Percentiles rank a stretch among this genome's conserved stretches.
Evolutionary conservation across 2,113 vertebrate genomes (phyloP).

Genomic region (Nansenia antarctica): DNA sequence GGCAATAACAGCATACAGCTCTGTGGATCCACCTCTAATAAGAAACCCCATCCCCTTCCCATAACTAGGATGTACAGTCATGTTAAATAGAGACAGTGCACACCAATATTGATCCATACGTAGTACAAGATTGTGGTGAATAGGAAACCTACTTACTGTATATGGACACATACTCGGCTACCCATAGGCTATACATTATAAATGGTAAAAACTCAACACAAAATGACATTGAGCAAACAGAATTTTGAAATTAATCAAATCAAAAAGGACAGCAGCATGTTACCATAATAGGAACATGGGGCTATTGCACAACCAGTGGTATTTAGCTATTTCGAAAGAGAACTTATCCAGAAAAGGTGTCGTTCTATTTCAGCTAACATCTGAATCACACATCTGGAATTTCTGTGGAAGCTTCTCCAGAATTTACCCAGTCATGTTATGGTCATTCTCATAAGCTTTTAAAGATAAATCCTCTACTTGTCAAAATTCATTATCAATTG

Average conservation of each 20-base stretch:
- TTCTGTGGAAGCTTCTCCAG: background rate
- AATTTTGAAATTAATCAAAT: too few relatives aligned
- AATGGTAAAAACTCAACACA: too few relatives aligned
- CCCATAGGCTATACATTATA: too few relatives aligned
- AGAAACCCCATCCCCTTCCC: slow-evolving; percentile 23
- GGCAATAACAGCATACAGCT: background rate
- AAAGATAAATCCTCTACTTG: background rate
- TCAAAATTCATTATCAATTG: background rate
- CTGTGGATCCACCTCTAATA: slow-evolving; percentile 6
- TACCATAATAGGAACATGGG: too few relatives aligned
- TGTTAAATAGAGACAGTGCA: background rate
- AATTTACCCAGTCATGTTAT: background rate
- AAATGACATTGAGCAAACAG: too few relatives aligned
- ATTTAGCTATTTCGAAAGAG: slow-evolving; percentile 11
- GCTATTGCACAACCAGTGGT: too few relatives aligned
- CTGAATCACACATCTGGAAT: slow-evolving; percentile 41
- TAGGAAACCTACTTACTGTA: background rate
- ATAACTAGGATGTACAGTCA: slow-evolving; percentile 19
- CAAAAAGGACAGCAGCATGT: too few relatives aligned
- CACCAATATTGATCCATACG: background rate
- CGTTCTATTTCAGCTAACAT: slow-evolving; percentile 11
- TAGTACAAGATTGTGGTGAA: background rate
- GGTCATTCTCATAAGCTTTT: background rate
- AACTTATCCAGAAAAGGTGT: slow-evolving; percentile 17
- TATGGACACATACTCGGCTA: background rate